Evolutionary conservation across 2,113 vertebrate genomes (phyloP).

Genomic region (Daboia siamensis): DNA sequence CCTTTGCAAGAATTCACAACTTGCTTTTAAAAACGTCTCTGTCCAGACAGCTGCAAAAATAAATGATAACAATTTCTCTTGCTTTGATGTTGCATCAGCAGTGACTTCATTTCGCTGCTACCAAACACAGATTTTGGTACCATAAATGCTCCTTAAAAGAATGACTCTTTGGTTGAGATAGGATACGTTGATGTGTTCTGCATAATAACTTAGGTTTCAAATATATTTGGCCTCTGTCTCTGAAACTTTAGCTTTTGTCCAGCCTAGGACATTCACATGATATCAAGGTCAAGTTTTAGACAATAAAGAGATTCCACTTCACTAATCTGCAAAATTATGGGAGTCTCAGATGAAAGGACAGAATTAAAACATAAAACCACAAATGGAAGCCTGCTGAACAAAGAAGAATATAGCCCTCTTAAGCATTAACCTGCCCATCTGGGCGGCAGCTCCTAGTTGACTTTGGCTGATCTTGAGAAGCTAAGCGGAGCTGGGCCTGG

Average conservation of each 20-base stretch:
- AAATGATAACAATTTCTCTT: constrained; percentile 45
- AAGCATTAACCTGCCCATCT: not conserved
- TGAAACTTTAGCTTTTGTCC: not conserved
- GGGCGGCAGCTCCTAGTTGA: not conserved
- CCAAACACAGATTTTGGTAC: constrained; percentile 31
- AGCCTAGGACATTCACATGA: not conserved
- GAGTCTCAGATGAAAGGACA: not conserved
- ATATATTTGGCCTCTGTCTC: not conserved
- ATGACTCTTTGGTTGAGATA: not conserved
- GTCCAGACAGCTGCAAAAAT: constrained; percentile 60
- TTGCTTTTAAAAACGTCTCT: constrained; percentile 41
- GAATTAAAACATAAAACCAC: not conserved
- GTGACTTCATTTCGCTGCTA: constrained; percentile 58
- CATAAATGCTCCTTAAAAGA: constrained; percentile 25
- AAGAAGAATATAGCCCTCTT: not conserved
- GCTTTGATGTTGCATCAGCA: constrained; percentile 62
- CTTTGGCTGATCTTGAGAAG: not conserved
- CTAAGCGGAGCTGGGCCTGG: not conserved
- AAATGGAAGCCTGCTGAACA: not conserved
- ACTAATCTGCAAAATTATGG: not conserved
- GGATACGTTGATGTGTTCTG: not conserved
- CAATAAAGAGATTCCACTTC: not conserved
- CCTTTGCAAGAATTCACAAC: not conserved
- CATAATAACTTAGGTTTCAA: not conserved
- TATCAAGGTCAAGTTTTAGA: not conserved